These are phyloP conservation scores for Odontamblyopus lacepedii DNA, from an alignment of 2,797 vertebrate genomes.

Conservation along the genomic window DNA sequence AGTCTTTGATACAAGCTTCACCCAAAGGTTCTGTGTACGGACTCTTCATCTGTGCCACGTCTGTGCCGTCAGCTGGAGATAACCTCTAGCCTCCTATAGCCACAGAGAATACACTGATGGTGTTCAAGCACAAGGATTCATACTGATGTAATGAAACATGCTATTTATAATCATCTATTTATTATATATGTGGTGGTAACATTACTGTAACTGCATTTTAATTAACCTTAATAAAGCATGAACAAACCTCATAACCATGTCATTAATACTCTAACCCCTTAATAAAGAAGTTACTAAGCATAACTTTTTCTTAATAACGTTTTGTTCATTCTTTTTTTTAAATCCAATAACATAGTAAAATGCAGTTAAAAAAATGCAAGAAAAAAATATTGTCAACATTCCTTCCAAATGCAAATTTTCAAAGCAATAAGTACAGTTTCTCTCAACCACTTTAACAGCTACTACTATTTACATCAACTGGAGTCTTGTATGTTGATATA, in stretches of 20 bases:
- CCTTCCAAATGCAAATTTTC: too few relatives aligned
- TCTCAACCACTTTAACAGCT: not conserved
- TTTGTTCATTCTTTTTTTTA: too few relatives aligned
- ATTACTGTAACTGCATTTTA: too few relatives aligned
- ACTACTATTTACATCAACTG: not conserved
- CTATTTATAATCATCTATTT: not conserved
- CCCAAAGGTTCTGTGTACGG: not conserved
- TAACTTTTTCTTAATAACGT: too few relatives aligned
- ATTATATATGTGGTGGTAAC: too few relatives aligned
- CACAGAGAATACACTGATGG: not conserved
- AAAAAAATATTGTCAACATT: too few relatives aligned
- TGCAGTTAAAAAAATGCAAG: too few relatives aligned
- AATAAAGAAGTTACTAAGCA: too few relatives aligned
- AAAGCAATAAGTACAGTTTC: not conserved
- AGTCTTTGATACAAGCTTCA: constrained; percentile 12
- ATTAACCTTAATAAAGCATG: too few relatives aligned
- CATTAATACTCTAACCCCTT: too few relatives aligned
- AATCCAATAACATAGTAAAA: too few relatives aligned
- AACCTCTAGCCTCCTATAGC: not conserved
- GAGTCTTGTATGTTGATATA: not conserved
- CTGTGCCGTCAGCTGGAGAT: not conserved
- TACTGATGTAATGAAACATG: not conserved
- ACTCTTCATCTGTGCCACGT: constrained; percentile 4
- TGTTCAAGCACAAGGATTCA: not conserved
- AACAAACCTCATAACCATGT: too few relatives aligned